Conservation (phyloP, 1,140 invertebrate species). For the Potamilus streckersoni region DNA sequence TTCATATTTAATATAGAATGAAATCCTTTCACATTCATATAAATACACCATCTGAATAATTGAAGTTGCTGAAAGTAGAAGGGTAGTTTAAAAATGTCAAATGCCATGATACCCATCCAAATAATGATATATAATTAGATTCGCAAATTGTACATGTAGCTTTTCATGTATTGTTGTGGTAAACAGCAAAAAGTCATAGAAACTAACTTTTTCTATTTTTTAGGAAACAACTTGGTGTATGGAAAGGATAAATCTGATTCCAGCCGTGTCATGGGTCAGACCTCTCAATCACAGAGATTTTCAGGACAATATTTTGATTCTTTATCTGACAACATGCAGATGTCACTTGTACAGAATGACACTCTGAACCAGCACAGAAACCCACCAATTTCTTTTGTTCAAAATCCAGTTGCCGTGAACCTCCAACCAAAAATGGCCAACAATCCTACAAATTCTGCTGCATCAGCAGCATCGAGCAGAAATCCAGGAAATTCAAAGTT, state of each 20-base stretch:
- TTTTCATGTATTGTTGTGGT: too few relatives aligned
- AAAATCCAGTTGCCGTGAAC: constrained; percentile 77
- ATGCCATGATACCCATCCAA: too few relatives aligned
- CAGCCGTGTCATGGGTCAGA: constrained; percentile 17
- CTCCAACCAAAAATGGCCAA: constrained; percentile 24
- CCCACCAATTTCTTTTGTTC: constrained; percentile 79
- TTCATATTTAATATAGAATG: too few relatives aligned
- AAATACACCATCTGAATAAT: too few relatives aligned
- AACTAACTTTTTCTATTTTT: constrained; percentile 9
- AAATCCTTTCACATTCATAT: too few relatives aligned
- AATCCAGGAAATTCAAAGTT: constrained; percentile 3
- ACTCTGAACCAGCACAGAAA: constrained; percentile 61
- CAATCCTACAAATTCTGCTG: constrained; percentile 4
- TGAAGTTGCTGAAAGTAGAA: too few relatives aligned
- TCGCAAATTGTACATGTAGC: background rate
- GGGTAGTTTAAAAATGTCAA: too few relatives aligned
- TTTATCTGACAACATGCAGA: constrained; percentile 63
- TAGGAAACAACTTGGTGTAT: constrained; percentile 63
- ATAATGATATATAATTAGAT: background rate
- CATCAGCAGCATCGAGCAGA: background rate
- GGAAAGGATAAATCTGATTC: constrained; percentile 23
- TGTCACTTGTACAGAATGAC: constrained; percentile 70
- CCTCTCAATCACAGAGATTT: constrained; percentile 18
- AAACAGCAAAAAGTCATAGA: background rate
- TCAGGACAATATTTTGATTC: constrained; percentile 62